phyloP scores from a whole-genome alignment of 2,888 invertebrate species.

The Calliphora vomitoria region DNA sequence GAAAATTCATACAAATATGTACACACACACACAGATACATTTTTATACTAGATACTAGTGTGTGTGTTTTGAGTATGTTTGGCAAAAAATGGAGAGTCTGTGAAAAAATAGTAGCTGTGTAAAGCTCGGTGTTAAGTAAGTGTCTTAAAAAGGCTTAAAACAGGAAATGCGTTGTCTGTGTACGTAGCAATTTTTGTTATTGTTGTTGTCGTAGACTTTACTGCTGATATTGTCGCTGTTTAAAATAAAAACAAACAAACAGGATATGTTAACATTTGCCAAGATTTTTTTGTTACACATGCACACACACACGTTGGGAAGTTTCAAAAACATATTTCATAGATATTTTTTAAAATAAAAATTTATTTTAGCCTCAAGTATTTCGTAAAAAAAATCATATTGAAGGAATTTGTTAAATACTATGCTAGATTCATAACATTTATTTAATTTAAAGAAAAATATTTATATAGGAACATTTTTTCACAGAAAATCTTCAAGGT shows the following conservation, averaged over 20 bases:
- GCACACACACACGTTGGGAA: neutral
- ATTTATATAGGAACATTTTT: too few species aligned
- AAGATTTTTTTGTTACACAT: slow-evolving; percentile 43
- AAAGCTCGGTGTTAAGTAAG: slow-evolving; percentile 73
- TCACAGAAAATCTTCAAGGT: too few species aligned
- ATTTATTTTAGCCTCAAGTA: slow-evolving; percentile 21
- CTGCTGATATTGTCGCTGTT: slow-evolving; percentile 22
- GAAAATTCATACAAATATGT: neutral
- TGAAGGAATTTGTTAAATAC: neutral
- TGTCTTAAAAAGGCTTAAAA: slow-evolving; percentile 73
- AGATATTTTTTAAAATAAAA: slow-evolving; percentile 18
- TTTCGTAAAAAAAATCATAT: neutral
- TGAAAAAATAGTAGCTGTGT: slow-evolving; percentile 31
- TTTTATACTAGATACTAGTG: neutral
- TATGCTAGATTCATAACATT: too few species aligned
- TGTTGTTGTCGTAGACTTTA: slow-evolving; percentile 28
- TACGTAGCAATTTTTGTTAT: slow-evolving; percentile 41
- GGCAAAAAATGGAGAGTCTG: neutral
- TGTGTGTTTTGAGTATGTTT: neutral
- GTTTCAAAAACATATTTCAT: slow-evolving; percentile 36
- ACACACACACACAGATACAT: neutral
- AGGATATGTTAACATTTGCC: slow-evolving; percentile 70
- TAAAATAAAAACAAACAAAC: slow-evolving; percentile 22
- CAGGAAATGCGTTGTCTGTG: slow-evolving; percentile 73
- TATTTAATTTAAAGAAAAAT: too few species aligned